Evolutionary conservation across 2,888 invertebrate genomes (phyloP), one percentile per base, ranked within the genome.

Genomic region (Sminthurinus aureus): DNA sequence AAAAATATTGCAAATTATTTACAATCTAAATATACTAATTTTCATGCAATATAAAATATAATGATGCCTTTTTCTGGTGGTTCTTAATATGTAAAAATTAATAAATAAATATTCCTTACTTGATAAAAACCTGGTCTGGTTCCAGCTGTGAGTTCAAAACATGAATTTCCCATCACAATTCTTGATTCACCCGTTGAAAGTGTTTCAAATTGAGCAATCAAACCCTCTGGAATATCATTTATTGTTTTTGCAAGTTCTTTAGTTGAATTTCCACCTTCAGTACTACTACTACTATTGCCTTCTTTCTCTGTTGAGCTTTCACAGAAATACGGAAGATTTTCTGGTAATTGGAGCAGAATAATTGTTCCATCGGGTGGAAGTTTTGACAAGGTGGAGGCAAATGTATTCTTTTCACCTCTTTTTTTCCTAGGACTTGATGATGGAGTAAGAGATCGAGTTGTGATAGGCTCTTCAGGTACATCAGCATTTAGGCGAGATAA

Each of bases 131-230:
- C 85, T 6, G 87, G 85, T 20, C 81, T 73, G 58, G 83, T 85
- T 20, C 87, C 87, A n/a, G 85, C n/a, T 74, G 87, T 85, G 0
- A 88, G 73, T 26, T 85, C 85, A 78, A 88, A 88, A 18, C 50
- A 66, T 77, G 84, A 86, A 66, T 88, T 85, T 9, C 88, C 88
- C 20, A 88, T 77, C 13, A 86, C 74, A 79, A 88, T 84, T 71
- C 82, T 81, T 12, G 86, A 81, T 51, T 83, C 79, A 13, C 88
- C 88, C 66, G 80, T 85, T 20, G 86, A 83, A 51, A 85, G 52
- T 76, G 87, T 83, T 84, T 87, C 85, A 13, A 86, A 77, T 67
- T 80, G 85, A 50, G 87, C 88, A 69, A 87, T 79, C 11, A 81
- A 81, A 2, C 88, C 88, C 75, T 87, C 88, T 0, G 86, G 86